Evolutionary conservation across 2,113 vertebrate species (phyloP), one percentile per base, ranked within the genome.

Genomic region (Oncorhynchus masou): DNA sequence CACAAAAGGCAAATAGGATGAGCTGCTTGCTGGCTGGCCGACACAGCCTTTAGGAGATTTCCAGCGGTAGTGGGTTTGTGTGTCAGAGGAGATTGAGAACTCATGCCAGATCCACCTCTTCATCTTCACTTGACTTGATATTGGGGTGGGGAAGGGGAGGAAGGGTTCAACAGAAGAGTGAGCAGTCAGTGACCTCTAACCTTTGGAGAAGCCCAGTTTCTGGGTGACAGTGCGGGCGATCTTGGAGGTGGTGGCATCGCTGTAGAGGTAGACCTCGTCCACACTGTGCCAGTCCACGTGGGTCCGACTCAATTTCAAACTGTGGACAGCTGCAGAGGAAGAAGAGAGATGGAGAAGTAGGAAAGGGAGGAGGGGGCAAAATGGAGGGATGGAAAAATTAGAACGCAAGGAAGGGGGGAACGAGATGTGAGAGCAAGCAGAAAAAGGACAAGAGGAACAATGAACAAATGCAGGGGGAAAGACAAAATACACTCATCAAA

Each of bases 181-280:
- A 70, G 68, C 20, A 12, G 15, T 27, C 31, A 29, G 31, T 69
- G 48, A 48, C 51, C 22, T 74, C 87, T 94, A 88, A 99, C 97
- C 97, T 96, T 99, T 99, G 80, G 97, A 98, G 90, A 99, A 98
- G 1, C 97, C 97, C 86, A 99, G 88, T 85, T 98, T 99, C 79
- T 98, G 97, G 0, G 96, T 97, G 60, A 99, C 97, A 5, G 95
- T 98, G 86, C 97, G 94, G 72, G 97, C 97, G 75, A 99, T 99
- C 92, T 99, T 99, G 77, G 97, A 99, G 11, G 97, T 99, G 27
- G 97, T 98, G 77, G 97, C 96, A 64, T 99, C 97, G n/a, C 97
- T 99, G 91, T 99, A 99, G 73, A 99, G 94, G 89, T 99, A 99
- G 0, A 99, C 96, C 79, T 99, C 97, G 16, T 99, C 95, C 91